Conservation (phyloP, 2,113 vertebrate genomes). For the Procavia capensis region DNA sequence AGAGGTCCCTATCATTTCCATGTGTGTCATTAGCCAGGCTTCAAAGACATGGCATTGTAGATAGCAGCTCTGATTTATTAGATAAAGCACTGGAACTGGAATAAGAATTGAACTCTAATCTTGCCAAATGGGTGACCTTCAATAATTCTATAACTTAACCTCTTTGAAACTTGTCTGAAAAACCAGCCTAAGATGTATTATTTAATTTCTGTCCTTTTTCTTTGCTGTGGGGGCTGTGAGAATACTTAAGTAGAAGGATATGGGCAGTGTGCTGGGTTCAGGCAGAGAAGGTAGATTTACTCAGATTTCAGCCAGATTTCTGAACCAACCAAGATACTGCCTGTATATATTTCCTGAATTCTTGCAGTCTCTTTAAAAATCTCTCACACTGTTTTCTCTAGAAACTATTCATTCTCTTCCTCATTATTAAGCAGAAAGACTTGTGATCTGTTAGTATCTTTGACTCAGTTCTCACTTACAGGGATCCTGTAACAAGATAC, state of each 20-base stretch:
- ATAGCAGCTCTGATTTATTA: accelerated
- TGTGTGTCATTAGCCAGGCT: background rate
- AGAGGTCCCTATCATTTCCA: background rate
- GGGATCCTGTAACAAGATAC: too few species aligned
- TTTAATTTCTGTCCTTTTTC: background rate
- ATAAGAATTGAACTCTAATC: background rate
- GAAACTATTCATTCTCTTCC: background rate
- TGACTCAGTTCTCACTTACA: too few species aligned
- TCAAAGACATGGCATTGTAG: background rate
- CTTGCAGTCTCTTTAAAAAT: background rate
- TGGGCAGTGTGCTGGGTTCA: background rate
- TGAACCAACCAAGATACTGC: background rate
- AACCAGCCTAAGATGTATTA: background rate
- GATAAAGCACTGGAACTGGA: background rate
- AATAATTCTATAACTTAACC: background rate
- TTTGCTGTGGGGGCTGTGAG: background rate
- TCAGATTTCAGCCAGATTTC: background rate
- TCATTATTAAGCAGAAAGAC: background rate
- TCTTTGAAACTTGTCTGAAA: background rate
- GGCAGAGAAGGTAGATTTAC: background rate
- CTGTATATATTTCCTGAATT: background rate
- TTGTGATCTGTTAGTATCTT: background rate
- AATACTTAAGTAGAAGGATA: accelerated
- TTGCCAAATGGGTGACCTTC: background rate
- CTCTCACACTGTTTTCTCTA: background rate